A percentile compares a stretch with the other conserved stretches of the same genome.
Evolutionary conservation across 2,888 invertebrate species (phyloP).

Genomic region (Lepidonotus clava): DNA sequence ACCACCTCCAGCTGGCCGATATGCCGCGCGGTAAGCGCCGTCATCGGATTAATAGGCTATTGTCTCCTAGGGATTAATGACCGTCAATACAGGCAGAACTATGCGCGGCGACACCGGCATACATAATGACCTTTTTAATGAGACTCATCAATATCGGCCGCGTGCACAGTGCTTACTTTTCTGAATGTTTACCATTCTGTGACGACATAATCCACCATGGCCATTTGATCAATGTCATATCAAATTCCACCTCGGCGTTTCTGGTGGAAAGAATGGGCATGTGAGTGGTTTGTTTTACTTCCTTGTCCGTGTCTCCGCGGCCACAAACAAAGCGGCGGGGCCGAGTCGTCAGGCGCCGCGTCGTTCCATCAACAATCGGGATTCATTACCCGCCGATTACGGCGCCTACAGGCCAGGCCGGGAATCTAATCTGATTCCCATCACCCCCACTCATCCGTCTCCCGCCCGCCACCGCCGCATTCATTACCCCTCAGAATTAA

Average conservation of each 20-base stretch:
- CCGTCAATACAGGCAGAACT: neutral
- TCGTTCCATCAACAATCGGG: neutral
- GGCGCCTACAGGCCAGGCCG: neutral
- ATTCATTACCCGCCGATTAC: slow-evolving; percentile 5
- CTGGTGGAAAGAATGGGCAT: too few species aligned
- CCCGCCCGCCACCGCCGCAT: neutral
- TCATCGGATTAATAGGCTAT: neutral
- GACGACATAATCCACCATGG: too few species aligned
- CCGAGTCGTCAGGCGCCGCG: too few species aligned
- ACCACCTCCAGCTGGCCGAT: too few species aligned
- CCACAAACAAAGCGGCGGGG: too few species aligned
- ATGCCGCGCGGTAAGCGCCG: neutral
- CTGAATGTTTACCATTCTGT: too few species aligned
- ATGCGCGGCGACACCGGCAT: neutral
- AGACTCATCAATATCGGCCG: neutral
- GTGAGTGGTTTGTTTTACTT: too few species aligned
- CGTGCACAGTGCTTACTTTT: too few species aligned
- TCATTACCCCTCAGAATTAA: neutral
- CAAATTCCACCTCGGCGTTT: too few species aligned
- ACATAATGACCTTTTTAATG: neutral
- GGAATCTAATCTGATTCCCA: neutral
- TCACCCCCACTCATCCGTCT: neutral
- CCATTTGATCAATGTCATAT: too few species aligned
- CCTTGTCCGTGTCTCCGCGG: too few species aligned
- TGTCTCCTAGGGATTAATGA: neutral